Percentiles rank a stretch among this genome's conserved stretches.
Conservation (phyloP, 2,888 invertebrate species). For the Alentia gelatinosa region DNA sequence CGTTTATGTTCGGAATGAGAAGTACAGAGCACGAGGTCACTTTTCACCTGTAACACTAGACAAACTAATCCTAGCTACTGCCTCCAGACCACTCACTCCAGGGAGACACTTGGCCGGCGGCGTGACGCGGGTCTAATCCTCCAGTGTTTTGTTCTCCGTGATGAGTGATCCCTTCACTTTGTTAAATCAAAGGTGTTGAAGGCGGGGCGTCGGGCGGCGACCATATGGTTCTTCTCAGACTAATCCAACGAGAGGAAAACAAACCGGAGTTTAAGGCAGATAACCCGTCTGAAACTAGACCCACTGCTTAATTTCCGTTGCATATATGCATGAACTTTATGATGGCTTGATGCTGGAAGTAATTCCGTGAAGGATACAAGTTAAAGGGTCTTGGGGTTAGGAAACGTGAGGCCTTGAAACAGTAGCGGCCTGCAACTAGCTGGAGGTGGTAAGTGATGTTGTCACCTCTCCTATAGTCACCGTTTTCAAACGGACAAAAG, state of each 20-base stretch:
- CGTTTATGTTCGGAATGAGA: too few relatives aligned
- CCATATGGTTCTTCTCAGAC: not conserved
- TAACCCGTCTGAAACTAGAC: not conserved
- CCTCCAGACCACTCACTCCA: not conserved
- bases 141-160: not conserved
- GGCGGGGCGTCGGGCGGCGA: not conserved
- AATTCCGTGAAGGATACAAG: not conserved
- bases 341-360: not conserved
- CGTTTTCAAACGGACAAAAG: not conserved
- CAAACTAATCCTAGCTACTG: not conserved
- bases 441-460: not conserved
- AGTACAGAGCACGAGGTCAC: too few relatives aligned
- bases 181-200: not conserved
- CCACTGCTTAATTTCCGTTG: not conserved
- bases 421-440: not conserved
- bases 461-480: too few relatives aligned
- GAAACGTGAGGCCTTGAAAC: not conserved
- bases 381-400: not conserved
- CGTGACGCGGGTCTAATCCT: not conserved
- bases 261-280: not conserved
- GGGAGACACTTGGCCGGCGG: not conserved
- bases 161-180: not conserved
- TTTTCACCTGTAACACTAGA: not conserved
- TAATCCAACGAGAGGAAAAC: not conserved
- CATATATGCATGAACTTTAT: not conserved